These are phyloP conservation scores for Hydractinia echinata DNA, from an alignment of 30 jellyfish, hydroid and myxozoan species.

Conservation along the genomic window DNA sequence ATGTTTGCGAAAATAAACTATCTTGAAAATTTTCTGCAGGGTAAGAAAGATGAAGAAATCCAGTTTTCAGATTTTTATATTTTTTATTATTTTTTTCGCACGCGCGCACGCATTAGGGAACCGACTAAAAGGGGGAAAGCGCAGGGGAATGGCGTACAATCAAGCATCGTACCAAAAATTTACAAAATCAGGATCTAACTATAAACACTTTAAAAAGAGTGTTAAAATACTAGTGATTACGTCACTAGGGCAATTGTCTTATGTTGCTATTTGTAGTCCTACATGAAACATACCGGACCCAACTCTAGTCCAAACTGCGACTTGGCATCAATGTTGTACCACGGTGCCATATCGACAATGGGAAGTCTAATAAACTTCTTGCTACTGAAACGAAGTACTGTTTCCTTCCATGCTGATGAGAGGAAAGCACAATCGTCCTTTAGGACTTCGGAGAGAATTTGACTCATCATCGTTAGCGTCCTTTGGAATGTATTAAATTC, in stretches of 20 bases:
- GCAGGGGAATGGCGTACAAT: no score
- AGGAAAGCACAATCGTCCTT: conserved; percentile 77
- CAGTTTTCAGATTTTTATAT: not conserved
- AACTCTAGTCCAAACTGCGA: conserved; percentile 85
- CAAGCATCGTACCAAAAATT: no score
- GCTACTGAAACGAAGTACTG: conserved; percentile 76
- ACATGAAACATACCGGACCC: conserved; percentile 89
- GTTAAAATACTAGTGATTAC: no score
- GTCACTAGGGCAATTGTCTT: not conserved
- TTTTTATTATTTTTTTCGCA: conserved; percentile 15
- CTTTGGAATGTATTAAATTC: conserved; percentile 53
- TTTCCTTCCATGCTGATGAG: conserved; percentile 53
- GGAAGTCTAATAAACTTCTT: conserved; percentile 80
- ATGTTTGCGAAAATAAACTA: no score
- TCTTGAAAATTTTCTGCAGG: no score
- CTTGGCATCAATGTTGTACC: conserved; percentile 49
- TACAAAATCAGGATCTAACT: no score
- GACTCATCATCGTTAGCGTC: conserved; percentile 5
- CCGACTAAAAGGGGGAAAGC: conserved; percentile 26
- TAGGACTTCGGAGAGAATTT: conserved; percentile 45
- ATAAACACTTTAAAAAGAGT: no score
- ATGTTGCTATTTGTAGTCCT: not conserved
- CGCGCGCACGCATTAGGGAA: conserved; percentile 37
- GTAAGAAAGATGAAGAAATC: no score
- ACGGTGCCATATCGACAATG: conserved; percentile 79